Evolutionary conservation across 2,888 invertebrate species (phyloP).

Genomic region (Xanthia togata): DNA sequence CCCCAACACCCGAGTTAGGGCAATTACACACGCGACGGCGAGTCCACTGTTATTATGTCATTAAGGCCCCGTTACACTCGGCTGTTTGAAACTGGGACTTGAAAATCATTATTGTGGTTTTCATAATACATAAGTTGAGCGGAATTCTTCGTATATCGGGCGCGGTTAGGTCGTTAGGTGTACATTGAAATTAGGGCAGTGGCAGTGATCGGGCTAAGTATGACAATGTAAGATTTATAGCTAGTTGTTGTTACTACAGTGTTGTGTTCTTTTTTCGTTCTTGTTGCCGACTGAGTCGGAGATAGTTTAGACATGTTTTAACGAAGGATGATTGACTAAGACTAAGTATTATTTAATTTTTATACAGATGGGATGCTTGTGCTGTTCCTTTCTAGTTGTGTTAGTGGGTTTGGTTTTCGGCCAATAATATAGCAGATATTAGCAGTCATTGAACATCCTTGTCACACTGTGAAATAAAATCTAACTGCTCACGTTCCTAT

Average conservation of each 20-base stretch:
- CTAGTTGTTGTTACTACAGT: neutral
- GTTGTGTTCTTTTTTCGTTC: slow-evolving; percentile 10
- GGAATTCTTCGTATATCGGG: slow-evolving; percentile 70
- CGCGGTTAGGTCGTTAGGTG: slow-evolving; percentile 64
- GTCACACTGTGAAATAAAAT: neutral
- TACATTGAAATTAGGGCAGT: slow-evolving; percentile 57
- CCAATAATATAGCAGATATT: neutral
- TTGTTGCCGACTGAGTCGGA: neutral
- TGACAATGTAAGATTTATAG: slow-evolving; percentile 30
- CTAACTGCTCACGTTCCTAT: no score
- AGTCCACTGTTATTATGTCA: slow-evolving; percentile 80
- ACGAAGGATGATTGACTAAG: neutral
- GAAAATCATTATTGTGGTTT: slow-evolving; percentile 76
- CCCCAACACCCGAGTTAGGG: slow-evolving; percentile 71
- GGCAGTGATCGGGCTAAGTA: slow-evolving; percentile 39
- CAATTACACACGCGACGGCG: slow-evolving; percentile 82
- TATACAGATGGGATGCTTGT: neutral
- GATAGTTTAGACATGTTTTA: neutral
- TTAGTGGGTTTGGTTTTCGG: neutral
- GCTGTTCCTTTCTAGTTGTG: neutral
- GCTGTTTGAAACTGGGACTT: slow-evolving; percentile 71
- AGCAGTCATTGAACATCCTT: neutral
- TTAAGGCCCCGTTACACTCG: slow-evolving; percentile 81
- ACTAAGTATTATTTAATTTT: no score
- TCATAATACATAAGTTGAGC: slow-evolving; percentile 63